Base-by-base conservation (phyloP, 2,888 invertebrate genomes). In the Lapara coniferarum region DNA sequence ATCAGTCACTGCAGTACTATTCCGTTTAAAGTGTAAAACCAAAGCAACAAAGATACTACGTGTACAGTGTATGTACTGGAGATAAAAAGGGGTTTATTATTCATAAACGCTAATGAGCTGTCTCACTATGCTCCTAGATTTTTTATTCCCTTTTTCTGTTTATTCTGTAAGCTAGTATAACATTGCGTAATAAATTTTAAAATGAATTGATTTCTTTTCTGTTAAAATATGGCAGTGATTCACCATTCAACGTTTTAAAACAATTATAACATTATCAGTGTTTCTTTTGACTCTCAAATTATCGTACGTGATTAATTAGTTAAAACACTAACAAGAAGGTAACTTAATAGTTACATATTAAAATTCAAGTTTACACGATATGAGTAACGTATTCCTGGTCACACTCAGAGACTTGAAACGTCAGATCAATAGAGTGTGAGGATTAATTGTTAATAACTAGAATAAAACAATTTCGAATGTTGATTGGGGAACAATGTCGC, bases 371-470 rank as follows among this genome's bases (percentile, higher is more conserved):
- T 19, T 14, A 13, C 44, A 56, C 49, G 57, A 66, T 13, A 68
- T 55, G 53, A 56, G 67, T 66, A 71, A 49, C 37, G 8, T 37
- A 68, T 75, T 75, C 76, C 66, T 71, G 75, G 74, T 75, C 78
- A 78, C 70, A 71, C 74, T 74, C 70, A 72, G 70, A 68, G 59
- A 74, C 72, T 75, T 78, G 75, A 74, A 81, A 81, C 77, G 77
- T 77, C 79, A 80, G 75, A 79, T 79, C 78, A 80, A 71, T 70
- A 70, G 56, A 72, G 82, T 74, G 77, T 74, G 73, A 76, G 78
- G 80, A 85, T 87, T 82, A 82, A 81, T 83, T 80, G 77, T 77
- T 80, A 84, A 83, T 83, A 80, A 80, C 75, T 81, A 81, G 77
- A 83, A 76, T 76, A 77, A 80, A 84, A 84, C 79, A 84, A 81